Evolutionary conservation across 92 coral and sea anemone genomes (phyloP).

Genomic region (Paragorgia papillata): DNA sequence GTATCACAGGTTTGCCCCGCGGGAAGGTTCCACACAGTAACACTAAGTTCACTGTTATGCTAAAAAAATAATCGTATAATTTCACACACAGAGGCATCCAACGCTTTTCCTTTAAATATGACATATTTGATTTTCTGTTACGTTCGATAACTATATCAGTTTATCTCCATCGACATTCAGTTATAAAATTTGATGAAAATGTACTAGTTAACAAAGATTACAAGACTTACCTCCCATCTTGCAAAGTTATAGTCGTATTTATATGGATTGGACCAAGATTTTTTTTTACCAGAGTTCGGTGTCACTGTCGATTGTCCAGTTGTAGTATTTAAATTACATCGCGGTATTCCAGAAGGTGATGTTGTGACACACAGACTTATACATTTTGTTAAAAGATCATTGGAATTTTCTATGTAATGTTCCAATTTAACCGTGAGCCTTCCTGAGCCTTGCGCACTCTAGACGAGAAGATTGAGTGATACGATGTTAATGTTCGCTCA

Average conservation of each 20-base stretch:
- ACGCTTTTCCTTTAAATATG: no score
- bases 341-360: neutral
- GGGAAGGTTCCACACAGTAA: slow-evolving; percentile 15
- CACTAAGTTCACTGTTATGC: slow-evolving; percentile 26
- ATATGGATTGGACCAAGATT: neutral
- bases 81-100: no score
- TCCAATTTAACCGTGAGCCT: neutral
- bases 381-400: neutral
- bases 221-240: slow-evolving; percentile 15
- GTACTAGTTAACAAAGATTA: neutral
- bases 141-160: no score
- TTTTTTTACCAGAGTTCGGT: neutral
- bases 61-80: no score
- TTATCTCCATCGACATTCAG: no score
- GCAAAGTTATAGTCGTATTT: neutral
- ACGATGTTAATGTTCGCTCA: no score
- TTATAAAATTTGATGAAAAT: no score
- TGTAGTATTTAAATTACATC: slow-evolving; percentile 27
- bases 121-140: no score
- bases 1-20: neutral
- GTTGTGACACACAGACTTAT: slow-evolving; percentile 15
- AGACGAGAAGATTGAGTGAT: neutral
- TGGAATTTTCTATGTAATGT: neutral
- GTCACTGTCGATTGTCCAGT: neutral
- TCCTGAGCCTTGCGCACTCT: neutral